phyloP scores from a whole-genome alignment of 2,797 vertebrate genomes.

The Petrocephalus sullivani region DNA sequence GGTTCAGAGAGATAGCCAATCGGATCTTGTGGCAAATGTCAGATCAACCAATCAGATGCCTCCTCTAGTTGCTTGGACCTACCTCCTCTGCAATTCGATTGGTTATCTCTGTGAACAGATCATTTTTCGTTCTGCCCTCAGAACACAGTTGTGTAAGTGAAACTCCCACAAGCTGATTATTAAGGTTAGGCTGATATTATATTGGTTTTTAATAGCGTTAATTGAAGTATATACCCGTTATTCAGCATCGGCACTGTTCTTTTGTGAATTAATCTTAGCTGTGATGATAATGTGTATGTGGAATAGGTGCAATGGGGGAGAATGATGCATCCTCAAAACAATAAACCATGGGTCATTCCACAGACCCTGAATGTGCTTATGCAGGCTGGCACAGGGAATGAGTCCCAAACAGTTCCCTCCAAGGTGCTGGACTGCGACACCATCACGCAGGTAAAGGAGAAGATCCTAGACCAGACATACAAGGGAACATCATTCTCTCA shows the following conservation, averaged over 20 bases:
- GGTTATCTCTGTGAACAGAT: no score
- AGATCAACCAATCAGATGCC: no score
- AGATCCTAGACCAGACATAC: constrained; percentile 87
- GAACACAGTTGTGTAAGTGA: no score
- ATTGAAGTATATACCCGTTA: neutral
- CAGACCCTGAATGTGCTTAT: constrained; percentile 83
- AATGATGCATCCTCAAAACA: neutral
- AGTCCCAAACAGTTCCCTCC: constrained; percentile 73
- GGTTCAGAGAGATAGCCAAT: no score
- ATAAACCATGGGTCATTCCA: constrained; percentile 20
- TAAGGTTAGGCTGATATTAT: neutral
- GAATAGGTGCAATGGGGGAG: neutral
- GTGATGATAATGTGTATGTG: neutral
- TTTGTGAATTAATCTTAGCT: neutral
- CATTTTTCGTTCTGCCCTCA: no score
- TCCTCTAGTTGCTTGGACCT: no score
- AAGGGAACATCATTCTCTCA: constrained; percentile 82
- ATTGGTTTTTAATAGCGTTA: neutral
- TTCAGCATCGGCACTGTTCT: neutral
- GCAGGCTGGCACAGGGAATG: constrained; percentile 60
- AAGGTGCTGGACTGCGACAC: constrained; percentile 96
- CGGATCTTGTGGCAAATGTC: no score
- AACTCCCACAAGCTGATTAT: neutral
- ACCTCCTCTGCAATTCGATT: no score
- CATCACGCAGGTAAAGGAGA: constrained; percentile 95